Conservation (phyloP, 2,113 vertebrate genomes). For the Calidris pugnax region DNA sequence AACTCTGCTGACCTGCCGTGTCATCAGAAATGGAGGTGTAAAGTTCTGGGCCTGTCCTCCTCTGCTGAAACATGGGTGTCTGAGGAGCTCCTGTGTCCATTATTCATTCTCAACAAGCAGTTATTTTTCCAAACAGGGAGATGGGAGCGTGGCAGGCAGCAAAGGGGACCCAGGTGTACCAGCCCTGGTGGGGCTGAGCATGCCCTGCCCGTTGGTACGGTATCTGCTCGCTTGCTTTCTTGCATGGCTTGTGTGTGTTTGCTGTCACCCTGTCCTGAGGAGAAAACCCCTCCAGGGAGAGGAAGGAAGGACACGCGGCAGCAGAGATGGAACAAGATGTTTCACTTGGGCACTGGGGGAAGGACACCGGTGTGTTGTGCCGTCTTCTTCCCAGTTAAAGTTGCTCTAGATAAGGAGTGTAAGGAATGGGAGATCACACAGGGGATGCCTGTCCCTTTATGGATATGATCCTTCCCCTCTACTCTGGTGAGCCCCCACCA, state of each 20-base stretch:
- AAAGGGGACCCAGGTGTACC: constrained; percentile 67
- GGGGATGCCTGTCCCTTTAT: neutral
- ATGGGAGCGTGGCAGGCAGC: constrained; percentile 35
- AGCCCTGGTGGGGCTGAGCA: constrained; percentile 58
- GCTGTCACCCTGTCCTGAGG: neutral
- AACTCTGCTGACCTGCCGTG: neutral
- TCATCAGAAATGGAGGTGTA: neutral
- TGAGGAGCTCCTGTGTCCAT: neutral
- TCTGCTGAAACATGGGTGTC: neutral
- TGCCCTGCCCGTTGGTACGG: constrained; percentile 84
- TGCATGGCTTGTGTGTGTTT: constrained; percentile 17
- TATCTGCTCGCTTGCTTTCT: constrained; percentile 56
- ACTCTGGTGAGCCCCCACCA: neutral
- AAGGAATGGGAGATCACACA: rapidly evolving
- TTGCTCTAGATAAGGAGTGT: neutral
- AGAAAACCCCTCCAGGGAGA: neutral
- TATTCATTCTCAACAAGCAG: constrained; percentile 50
- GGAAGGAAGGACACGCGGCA: neutral
- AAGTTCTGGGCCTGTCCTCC: neutral
- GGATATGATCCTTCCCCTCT: neutral
- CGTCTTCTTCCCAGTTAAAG: neutral
- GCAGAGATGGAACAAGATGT: neutral
- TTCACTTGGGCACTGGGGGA: neutral
- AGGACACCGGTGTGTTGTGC: neutral
- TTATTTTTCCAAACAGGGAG: constrained; percentile 76